Percentiles rank a stretch among this genome's conserved stretches.
phyloP scores from a whole-genome alignment of 1,140 invertebrate genomes.

The Bombus haemorrhoidalis region DNA sequence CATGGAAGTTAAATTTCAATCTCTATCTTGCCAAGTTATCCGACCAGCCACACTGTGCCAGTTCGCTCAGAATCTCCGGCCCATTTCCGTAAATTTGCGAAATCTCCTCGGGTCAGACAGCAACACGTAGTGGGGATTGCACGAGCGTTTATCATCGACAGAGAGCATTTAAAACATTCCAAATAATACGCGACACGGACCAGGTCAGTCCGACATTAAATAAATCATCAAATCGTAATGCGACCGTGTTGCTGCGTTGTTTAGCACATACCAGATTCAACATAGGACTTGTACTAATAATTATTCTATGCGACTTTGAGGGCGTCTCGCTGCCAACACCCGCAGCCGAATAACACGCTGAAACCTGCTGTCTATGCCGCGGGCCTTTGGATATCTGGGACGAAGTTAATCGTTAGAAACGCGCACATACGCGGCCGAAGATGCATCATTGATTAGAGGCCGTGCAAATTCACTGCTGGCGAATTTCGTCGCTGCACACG shows the following conservation, averaged over 20 bases:
- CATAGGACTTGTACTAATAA: constrained; percentile 59
- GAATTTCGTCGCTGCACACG: not conserved
- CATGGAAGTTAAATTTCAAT: not conserved
- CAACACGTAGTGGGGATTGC: too few relatives aligned
- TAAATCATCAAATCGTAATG: constrained; percentile 58
- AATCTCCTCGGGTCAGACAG: not conserved
- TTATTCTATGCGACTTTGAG: constrained; percentile 55
- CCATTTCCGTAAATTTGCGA: not conserved
- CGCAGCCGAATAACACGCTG: constrained; percentile 21
- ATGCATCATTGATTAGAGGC: constrained; percentile 64
- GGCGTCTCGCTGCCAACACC: constrained; percentile 6
- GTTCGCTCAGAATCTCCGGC: not conserved
- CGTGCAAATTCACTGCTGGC: constrained; percentile 41
- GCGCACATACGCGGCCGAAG: constrained; percentile 10
- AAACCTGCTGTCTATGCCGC: constrained; percentile 30
- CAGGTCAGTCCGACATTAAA: constrained; percentile 51
- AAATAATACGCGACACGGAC: not conserved
- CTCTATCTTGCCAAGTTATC: not conserved
- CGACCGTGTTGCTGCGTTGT: constrained; percentile 60
- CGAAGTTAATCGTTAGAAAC: constrained; percentile 40
- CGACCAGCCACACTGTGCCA: not conserved
- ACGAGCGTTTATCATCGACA: constrained; percentile 6
- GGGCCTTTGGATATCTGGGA: constrained; percentile 54
- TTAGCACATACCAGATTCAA: constrained; percentile 59
- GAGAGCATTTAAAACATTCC: not conserved